These are phyloP conservation scores for Oxycera nigricornis DNA, from an alignment of 2,888 invertebrate species.

Conservation along the genomic window DNA sequence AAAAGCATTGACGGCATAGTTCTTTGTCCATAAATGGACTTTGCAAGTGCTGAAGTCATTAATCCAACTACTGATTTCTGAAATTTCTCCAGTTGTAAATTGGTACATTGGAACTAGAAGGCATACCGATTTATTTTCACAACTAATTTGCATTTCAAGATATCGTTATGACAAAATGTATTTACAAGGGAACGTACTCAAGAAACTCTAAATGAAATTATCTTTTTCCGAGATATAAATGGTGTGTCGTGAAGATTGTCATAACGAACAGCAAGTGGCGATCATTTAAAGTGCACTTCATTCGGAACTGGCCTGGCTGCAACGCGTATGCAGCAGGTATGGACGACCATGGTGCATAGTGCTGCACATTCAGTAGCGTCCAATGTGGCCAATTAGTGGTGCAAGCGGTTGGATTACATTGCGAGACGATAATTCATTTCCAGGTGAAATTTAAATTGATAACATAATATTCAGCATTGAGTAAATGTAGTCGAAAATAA, in stretches of 20 bases:
- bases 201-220: constrained; percentile 23
- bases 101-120: constrained; percentile 20
- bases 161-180: constrained; percentile 13
- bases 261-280: constrained; percentile 24
- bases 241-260: constrained; percentile 22
- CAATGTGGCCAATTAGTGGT: not conserved
- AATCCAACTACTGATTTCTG: constrained; percentile 3
- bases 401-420: not conserved
- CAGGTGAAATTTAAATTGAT: not conserved
- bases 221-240: constrained; percentile 11
- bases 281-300: constrained; percentile 33
- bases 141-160: constrained; percentile 25
- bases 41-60: not conserved
- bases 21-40: not conserved
- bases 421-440: not conserved
- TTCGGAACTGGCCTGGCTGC: constrained; percentile 1
- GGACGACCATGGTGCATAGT: constrained; percentile 1
- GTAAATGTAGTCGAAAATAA: too few species aligned
- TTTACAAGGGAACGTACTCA: constrained; percentile 8
- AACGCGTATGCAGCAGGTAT: not conserved
- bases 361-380: constrained; percentile 20
- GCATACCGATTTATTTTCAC: constrained; percentile 24
- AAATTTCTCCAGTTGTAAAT: constrained; percentile 24
- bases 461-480: too few species aligned
- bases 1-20: not conserved